These are phyloP conservation scores for Drymonia ruficornis DNA, from an alignment of 2,888 invertebrate species.

Conservation along the genomic window DNA sequence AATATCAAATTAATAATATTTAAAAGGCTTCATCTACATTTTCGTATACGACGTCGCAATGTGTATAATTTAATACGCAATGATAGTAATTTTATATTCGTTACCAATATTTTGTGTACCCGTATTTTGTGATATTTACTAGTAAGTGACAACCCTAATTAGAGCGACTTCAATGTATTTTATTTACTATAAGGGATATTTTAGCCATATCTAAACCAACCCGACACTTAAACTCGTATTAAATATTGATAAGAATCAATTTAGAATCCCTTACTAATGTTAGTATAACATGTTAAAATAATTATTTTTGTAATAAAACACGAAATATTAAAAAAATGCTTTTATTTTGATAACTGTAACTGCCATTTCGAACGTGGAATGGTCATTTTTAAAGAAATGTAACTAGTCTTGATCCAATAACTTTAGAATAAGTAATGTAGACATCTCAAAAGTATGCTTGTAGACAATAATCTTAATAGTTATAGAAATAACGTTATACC, in stretches of 20 bases:
- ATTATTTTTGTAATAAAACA: conserved; percentile 6
- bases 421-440: conserved; percentile 23
- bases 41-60: too few species aligned
- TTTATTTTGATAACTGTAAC: conserved; percentile 42
- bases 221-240: too few species aligned
- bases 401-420: conserved; percentile 58
- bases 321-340: conserved; percentile 31
- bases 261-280: conserved; percentile 11
- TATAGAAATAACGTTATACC: neutral
- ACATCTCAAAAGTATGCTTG: conserved; percentile 35
- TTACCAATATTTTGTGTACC: too few species aligned
- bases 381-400: conserved; percentile 39
- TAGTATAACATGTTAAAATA: conserved; percentile 9
- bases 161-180: neutral
- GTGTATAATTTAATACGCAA: too few species aligned
- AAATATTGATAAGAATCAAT: neutral
- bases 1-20: too few species aligned
- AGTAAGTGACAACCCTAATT: neutral
- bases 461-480: conserved; percentile 27
- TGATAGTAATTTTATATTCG: too few species aligned
- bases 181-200: too few species aligned
- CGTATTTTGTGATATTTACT: neutral
- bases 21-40: too few species aligned
- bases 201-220: too few species aligned
- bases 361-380: conserved; percentile 46